Evolutionary conservation across 2,888 invertebrate species (phyloP), one percentile per base, ranked within the genome.

Genomic region (Clitarchus hookeri): DNA sequence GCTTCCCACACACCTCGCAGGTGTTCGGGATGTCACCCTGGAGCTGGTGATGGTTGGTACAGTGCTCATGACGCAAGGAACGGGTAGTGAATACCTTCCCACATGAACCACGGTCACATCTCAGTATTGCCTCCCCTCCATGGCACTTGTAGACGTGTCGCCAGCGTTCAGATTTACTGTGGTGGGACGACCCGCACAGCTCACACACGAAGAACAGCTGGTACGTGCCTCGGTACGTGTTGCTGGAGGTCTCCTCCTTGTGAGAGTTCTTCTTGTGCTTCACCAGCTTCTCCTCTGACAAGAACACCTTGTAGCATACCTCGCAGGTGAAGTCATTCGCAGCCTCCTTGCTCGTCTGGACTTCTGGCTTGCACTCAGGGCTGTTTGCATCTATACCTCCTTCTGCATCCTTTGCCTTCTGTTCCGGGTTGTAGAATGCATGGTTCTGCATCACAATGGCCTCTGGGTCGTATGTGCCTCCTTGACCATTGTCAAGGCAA

Each of bases 161-260:
- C 93, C 93, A 93, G 80, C 92, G 91, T 87, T 92, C 92, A 90
- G 92, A 92, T 88, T 92, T 92, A 86, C 92, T 92, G 1, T 91
- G 91, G 89, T 92, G 91, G 0, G 92, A 91, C 84, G 91, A 91
- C 9, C 92, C 92, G 87, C 93, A 93, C 83, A 92, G 89, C 88
- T 93, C 93, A 88, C 93, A 93, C 19, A 92, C 91, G 84, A 91
- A 92, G 88, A 91, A 91, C 25, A 91, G 88, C 88, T 91, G 91
- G 88, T 91, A 91, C 65, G 91, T 91, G 0, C 91, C 91, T 27
- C 90, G 89, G 79, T 90, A 91, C 44, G n/a, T 9, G 36, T 77
- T 84, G 48, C 54, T 85, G 16, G 84, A 44, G 26, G 36, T 78
- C 25, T 88, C 87, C 85, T 87, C 86, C 86, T 88, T 88, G 86